Evolutionary conservation across 1,140 invertebrate genomes (phyloP), one percentile per base, ranked within the genome.

Genomic region (Notospermus geniculatus): DNA sequence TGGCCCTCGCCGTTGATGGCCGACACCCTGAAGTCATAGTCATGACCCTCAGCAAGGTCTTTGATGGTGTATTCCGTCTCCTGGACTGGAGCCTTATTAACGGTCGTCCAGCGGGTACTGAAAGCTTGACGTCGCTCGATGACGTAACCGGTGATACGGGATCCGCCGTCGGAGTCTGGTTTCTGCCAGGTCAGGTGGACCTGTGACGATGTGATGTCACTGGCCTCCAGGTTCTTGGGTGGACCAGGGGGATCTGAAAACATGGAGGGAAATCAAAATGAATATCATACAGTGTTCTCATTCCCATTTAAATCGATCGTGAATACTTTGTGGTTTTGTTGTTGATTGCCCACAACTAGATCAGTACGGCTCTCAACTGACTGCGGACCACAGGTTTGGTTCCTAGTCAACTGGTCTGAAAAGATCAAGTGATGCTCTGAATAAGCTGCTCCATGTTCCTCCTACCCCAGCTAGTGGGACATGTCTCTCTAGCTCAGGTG

Each of bases 1-100:
- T 92, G 84, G 17, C 97, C 97, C 76, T 97, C 95, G 17, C 97
- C 91, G 79, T 99, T 99, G 79, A 99, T 87, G 0, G 97, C 95
- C 73, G 91, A 95, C 0, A 99, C 89, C 60, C 97, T 83, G 87
- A 99, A 99, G 78, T 97, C 92, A 80, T 99, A 99, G 73, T 94
- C 89, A 71, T 96, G 92, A 65, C 93, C 92, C 83, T 97, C 92
- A 27, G 92, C 84, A 1, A 97, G 78, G 58, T 76, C 73, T 41
- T 72, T 66, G 46, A 74, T 59, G 57, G 65, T 87, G 60, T 66
- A 70, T 30, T 68, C n/a, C 64, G 59, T 9, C 63, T 70, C 46
- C 68, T 71, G 5, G 64, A 65, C 62, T 30, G 70, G 59, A 11
- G 72, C 60, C 13, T 71, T 92, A 88, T 73, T 93, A 90, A 88